Base-by-base conservation (phyloP, 2,797 vertebrate genomes). In the Pagetopsis macropterus region DNA sequence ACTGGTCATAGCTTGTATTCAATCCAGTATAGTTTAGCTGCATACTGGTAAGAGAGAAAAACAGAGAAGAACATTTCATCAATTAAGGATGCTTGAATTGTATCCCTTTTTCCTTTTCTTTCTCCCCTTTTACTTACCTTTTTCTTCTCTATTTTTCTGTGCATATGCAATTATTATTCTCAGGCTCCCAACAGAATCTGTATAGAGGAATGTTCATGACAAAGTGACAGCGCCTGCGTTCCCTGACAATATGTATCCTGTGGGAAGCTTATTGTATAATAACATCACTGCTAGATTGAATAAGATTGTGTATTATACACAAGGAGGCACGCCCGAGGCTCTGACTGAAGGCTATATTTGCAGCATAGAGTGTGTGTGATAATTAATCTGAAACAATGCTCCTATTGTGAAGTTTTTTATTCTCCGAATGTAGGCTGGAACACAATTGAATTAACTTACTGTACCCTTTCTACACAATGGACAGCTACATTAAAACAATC, bases 341-440 rank as follows among this genome's bases (percentile, higher is more conserved):
- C 33, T 75, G 65, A 45, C 71, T 70, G 21, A 10, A 40, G 71
- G 66, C 58, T 78, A 5, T 37, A 19, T 57, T 70, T 78, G 50
- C 51, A 72, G n/a, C 48, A 62, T 66, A 33, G 3, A 46, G 37
- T 71, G 70, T 52, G 70, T 65, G 57, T 76, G 69, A 66, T 52
- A 62, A 78, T 81, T 65, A 80, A 59, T 17, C 65, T 67, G 50
- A 82, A 58, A 17, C 41, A 31, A 23, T 70, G 57, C 46, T 75
- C 52, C 45, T 10, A 43, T 60, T 66, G 55, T 48, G 17, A 44
- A 14, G 49, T 62, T 37, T 62, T 27, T 63, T 45, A 43, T 54
- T 52, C 23, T 61, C 17, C 17, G 33, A 37, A 31, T 31, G 13
- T 23, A 50, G 8, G 17, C 33, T 65, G 9, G 40, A 57, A 65